phyloP scores from a whole-genome alignment of 2,888 invertebrate genomes.

The Tillus elongatus region DNA sequence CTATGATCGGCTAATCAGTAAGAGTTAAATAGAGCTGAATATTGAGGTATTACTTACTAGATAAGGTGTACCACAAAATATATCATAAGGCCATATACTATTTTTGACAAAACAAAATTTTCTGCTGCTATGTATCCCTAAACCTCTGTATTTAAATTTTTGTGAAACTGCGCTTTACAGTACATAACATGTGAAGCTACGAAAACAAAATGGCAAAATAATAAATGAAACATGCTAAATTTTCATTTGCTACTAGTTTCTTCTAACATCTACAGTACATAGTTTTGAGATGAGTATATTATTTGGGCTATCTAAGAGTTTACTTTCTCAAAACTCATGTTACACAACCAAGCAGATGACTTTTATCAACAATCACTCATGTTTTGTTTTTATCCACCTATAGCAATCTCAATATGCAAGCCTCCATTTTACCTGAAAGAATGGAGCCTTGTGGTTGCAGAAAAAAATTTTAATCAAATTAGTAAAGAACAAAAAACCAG shows the following conservation, averaged over 20 bases:
- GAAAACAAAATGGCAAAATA: no score
- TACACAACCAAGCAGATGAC: constrained; percentile 15
- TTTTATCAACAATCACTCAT: constrained; percentile 17
- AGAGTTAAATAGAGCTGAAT: no score
- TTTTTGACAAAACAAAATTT: no score
- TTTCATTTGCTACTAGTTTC: constrained; percentile 15
- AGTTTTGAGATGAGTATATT: constrained; percentile 26
- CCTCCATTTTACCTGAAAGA: constrained; percentile 75
- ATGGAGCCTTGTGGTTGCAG: constrained; percentile 74
- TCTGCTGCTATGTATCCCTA: no score
- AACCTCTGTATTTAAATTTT: no score
- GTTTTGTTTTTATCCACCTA: constrained; percentile 29
- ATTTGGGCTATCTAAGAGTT: not conserved
- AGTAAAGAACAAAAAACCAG: constrained; percentile 44
- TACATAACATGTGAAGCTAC: no score
- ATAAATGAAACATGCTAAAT: no score
- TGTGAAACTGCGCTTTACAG: no score
- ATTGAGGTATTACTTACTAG: no score
- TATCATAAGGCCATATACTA: no score
- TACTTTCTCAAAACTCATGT: not conserved
- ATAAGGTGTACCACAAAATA: no score
- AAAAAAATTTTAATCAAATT: constrained; percentile 49
- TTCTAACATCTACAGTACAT: constrained; percentile 32
- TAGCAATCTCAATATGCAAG: constrained; percentile 46
- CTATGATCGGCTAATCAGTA: no score